These are phyloP conservation scores for Sebastes diploproa DNA, from an alignment of 2,797 vertebrate species.

Conservation along the genomic window DNA sequence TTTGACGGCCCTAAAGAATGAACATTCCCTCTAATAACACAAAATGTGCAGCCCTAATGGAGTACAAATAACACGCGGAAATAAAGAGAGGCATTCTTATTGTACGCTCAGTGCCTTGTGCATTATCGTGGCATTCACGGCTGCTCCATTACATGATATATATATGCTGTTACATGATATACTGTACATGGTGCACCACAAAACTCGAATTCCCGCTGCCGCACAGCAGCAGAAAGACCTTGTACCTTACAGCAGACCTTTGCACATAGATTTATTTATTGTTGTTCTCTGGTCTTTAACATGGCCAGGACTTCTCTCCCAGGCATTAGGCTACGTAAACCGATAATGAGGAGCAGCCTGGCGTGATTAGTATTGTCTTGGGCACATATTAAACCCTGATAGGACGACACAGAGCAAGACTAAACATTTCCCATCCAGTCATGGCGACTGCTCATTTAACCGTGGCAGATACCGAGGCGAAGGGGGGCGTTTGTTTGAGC, in stretches of 20 bases:
- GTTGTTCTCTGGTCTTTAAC: slow-evolving; percentile 49
- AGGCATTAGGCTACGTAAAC: slow-evolving; percentile 48
- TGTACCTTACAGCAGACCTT: background rate
- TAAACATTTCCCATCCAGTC: slow-evolving; percentile 61
- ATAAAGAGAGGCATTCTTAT: no score
- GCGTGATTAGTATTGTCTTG: slow-evolving; percentile 65
- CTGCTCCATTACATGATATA: background rate
- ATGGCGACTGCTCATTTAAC: slow-evolving; percentile 57
- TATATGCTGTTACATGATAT: background rate
- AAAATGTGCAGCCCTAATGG: no score
- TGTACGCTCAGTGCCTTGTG: rapidly evolving
- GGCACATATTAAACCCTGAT: slow-evolving; percentile 61
- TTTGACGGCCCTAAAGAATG: no score
- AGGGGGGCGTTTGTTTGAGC: slow-evolving; percentile 51
- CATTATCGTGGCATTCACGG: no score
- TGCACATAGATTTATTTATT: background rate
- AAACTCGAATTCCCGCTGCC: background rate
- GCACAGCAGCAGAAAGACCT: slow-evolving; percentile 1
- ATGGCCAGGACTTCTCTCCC: slow-evolving; percentile 29
- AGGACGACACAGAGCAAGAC: slow-evolving; percentile 65
- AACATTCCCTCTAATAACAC: no score
- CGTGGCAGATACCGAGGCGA: slow-evolving; percentile 27
- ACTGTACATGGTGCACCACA: background rate
- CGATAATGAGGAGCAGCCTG: slow-evolving; percentile 61
- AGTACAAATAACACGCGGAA: no score